These are phyloP conservation scores for Petrolisthes manimaculis DNA, from an alignment of 2,888 invertebrate genomes.

Conservation along the genomic window DNA sequence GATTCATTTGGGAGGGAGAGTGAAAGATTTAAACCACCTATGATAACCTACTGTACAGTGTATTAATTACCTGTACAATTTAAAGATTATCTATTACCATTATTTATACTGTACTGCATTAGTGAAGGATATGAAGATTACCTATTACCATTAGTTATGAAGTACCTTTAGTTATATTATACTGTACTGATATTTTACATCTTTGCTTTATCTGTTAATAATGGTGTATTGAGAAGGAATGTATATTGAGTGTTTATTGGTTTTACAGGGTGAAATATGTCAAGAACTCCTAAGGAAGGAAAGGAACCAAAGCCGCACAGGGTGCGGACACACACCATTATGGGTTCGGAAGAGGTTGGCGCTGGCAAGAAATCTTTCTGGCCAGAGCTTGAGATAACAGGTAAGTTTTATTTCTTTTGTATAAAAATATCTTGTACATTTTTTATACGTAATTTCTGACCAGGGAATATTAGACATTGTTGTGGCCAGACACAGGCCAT, in stretches of 20 bases:
- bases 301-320: slow-evolving; percentile 57
- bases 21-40: no score
- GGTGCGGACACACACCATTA: slow-evolving; percentile 60
- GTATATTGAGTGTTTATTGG: neutral
- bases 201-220: no score
- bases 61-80: no score
- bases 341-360: slow-evolving; percentile 71
- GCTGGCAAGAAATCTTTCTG: slow-evolving; percentile 93
- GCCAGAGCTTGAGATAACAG: slow-evolving; percentile 90
- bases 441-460: neutral
- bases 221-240: neutral
- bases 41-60: no score
- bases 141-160: no score
- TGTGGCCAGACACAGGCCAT: neutral
- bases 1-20: no score
- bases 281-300: slow-evolving; percentile 61
- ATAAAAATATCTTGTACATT: neutral
- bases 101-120: no score
- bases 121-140: no score
- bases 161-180: no score
- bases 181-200: no score
- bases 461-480: no score
- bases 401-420: slow-evolving; percentile 69
- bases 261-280: slow-evolving; percentile 56
- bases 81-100: no score